Evolutionary conservation across 2,888 invertebrate species (phyloP), one percentile per base, ranked within the genome.

Genomic region (Cryptus viduatorius): DNA sequence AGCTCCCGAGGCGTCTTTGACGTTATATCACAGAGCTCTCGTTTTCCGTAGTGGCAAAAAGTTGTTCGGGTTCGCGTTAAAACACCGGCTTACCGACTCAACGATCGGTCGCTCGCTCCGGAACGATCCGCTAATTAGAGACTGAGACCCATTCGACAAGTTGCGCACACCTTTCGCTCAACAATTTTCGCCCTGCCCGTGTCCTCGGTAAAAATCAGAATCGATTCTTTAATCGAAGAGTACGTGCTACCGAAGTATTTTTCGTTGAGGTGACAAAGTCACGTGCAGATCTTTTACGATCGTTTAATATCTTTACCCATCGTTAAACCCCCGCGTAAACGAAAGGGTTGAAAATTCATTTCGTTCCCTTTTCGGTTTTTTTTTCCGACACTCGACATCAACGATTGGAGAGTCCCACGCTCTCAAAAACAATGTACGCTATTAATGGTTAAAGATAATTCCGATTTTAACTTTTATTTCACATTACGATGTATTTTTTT

Each of bases 51-150:
- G 19, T 53, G 48, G 75, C 68, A 56, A 79, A 80, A 77, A 67
- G 19, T 75, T 42, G 59, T 76, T 72, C 67, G 71, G 8, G 31
- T 61, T 50, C 65, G 59, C 84, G 72, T 81, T 73, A 56, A 79
- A 80, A 53, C 71, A 59, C 61, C 50, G 59, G 12, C 53, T 46
- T 72, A 42, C 19, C 71, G 46, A n/a, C 37, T 76, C 65, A 37
- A 76, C 69, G 68, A 64, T 80, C 80, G 53, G 77, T 68, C 14
- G 48, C 53, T 64, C 61, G 46, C 42, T 61, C 76, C 48, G 53
- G 65, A 81, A 81, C 84, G 84, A 75, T 29, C 84, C 78, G 69
- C 78, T 84, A 84, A 84, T 84, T 81, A 84, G 78, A 81, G 84
- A 69, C 67, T 19, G 83, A 68, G 46, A 37, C 76, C 69, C 78